Conservation (phyloP, 2,888 invertebrate genomes). For the Oligia strigilis region DNA sequence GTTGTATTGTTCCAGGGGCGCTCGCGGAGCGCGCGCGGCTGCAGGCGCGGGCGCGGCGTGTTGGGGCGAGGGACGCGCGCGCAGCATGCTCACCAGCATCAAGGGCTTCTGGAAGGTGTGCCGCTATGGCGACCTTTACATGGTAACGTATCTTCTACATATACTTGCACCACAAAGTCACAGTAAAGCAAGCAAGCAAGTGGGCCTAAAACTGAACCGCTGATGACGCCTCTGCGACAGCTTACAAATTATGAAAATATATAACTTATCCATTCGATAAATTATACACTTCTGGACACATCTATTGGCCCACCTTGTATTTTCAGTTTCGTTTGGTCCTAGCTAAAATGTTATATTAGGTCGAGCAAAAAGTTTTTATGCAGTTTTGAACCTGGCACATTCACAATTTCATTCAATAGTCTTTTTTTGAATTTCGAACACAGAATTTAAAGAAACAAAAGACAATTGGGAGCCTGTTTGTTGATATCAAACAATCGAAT, state of each 20-base stretch:
- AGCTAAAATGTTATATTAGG: no score
- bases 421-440: no score
- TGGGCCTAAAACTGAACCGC: not conserved
- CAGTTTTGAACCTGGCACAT: no score
- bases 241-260: not conserved
- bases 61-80: constrained; percentile 79
- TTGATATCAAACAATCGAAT: no score
- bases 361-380: no score
- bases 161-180: no score
- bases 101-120: constrained; percentile 90
- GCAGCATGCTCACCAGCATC: constrained; percentile 87
- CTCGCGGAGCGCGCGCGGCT: constrained; percentile 76
- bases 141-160: constrained; percentile 77
- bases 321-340: no score
- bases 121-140: constrained; percentile 89
- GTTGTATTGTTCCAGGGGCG: constrained; percentile 75
- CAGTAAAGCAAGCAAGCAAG: not conserved
- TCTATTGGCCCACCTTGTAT: no score
- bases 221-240: not conserved
- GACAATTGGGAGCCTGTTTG: no score
- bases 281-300: no score
- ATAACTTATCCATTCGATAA: not conserved
- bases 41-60: constrained; percentile 74
- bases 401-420: no score
- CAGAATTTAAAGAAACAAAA: no score